phyloP scores from a whole-genome alignment of 2,888 invertebrate species.

The Hermaeophaga mercurialis region DNA sequence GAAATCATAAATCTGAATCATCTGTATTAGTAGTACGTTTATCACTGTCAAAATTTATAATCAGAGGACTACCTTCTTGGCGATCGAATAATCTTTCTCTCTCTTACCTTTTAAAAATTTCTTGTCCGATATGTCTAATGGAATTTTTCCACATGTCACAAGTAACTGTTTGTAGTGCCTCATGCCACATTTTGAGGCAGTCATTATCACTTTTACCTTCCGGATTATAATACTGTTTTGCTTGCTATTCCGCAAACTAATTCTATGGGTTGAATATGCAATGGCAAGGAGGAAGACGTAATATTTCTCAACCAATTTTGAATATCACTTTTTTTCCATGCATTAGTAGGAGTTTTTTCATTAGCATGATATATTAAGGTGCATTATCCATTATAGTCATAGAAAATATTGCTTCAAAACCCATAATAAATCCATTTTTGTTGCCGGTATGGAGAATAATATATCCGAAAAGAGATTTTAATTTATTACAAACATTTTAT shows the following conservation, averaged over 20 bases:
- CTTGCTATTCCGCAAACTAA: not conserved
- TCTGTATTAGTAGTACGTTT: no score
- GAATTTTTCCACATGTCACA: constrained; percentile 2
- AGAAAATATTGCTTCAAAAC: not conserved
- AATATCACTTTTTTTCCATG: constrained; percentile 15
- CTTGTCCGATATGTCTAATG: not conserved
- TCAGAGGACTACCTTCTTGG: not conserved
- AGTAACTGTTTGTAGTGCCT: constrained; percentile 1
- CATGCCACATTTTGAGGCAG: constrained; percentile 6
- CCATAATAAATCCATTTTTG: constrained; percentile 3
- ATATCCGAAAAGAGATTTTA: constrained; percentile 1
- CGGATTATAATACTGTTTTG: not conserved
- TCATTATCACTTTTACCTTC: constrained; percentile 4
- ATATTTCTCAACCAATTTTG: constrained; percentile 11
- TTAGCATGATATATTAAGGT: constrained; percentile 16
- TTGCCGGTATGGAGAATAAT: constrained; percentile 6
- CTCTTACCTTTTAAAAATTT: not conserved
- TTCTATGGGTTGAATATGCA: not conserved
- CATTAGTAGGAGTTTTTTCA: constrained; percentile 11
- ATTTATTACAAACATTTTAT: not conserved
- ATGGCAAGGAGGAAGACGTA: not conserved
- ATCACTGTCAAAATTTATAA: not conserved
- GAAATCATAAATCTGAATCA: no score
- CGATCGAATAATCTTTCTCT: not conserved
- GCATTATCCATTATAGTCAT: constrained; percentile 24